Evolutionary conservation across 1,140 invertebrate genomes (phyloP).

Genomic region (Venustaconcha ellipsiformis): DNA sequence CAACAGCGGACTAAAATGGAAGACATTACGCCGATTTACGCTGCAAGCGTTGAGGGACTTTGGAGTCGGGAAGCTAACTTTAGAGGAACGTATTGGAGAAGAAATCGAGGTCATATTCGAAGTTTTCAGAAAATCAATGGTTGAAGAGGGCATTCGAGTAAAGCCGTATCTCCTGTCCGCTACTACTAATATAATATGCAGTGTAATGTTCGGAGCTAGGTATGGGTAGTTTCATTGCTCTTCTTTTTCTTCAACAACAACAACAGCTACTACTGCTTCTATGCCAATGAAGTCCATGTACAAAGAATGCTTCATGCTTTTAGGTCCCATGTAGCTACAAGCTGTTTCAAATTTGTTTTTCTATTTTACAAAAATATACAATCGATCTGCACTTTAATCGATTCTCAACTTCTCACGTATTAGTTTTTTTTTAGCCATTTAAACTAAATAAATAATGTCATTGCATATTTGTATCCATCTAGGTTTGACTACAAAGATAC

Average conservation of each 20-base stretch:
- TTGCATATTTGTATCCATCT: too few relatives aligned
- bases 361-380: too few relatives aligned
- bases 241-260: background rate
- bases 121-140: constrained; percentile 17
- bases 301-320: background rate
- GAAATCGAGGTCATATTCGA: constrained; percentile 42
- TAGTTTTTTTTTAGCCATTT: too few relatives aligned
- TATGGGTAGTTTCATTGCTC: constrained; percentile 1
- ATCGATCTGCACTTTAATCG: too few relatives aligned
- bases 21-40: constrained; percentile 80
- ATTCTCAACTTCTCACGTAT: too few relatives aligned
- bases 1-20: constrained; percentile 48
- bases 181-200: constrained; percentile 54
- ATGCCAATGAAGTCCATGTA: background rate
- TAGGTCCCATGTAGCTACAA: background rate
- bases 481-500: constrained; percentile 47
- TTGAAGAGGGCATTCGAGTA: constrained; percentile 33
- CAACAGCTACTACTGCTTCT: background rate
- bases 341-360: too few relatives aligned
- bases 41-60: constrained; percentile 89
- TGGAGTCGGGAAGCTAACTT: constrained; percentile 74
- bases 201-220: constrained; percentile 55
- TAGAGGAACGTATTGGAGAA: constrained; percentile 51
- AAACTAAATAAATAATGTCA: too few relatives aligned
- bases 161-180: constrained; percentile 44